phyloP scores from a whole-genome alignment of 35 echinoderm and acorn worm species.

The Apostichopus californicus region DNA sequence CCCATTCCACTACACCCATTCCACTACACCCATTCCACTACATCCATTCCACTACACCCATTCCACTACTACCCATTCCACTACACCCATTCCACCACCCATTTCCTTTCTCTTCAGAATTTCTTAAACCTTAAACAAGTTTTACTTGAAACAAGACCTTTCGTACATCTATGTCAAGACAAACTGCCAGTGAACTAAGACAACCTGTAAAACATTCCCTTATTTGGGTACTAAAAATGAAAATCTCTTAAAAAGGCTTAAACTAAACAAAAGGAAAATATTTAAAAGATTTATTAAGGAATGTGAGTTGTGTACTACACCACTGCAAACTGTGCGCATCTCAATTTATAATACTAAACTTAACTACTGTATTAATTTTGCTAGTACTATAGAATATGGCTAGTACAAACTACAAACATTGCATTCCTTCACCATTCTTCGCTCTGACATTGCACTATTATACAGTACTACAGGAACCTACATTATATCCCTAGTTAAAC shows the following conservation, averaged over 20 bases:
- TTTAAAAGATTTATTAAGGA: background rate
- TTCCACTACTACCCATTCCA: no score
- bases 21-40: no score
- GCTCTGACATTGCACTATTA: background rate
- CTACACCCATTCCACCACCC: no score
- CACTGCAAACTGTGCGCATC: background rate
- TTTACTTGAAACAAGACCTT: no score
- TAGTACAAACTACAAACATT: background rate
- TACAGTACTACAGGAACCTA: background rate
- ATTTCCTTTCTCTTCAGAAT: no score
- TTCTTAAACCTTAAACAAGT: no score
- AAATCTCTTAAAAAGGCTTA: background rate
- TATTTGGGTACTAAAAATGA: no score
- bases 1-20: no score
- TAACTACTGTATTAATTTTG: background rate
- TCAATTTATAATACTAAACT: background rate
- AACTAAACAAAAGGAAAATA: background rate
- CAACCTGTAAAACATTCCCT: no score
- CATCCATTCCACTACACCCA: no score
- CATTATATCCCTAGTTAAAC: background rate
- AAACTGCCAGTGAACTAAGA: no score
- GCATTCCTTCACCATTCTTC: background rate
- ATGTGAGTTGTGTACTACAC: background rate
- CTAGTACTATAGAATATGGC: background rate
- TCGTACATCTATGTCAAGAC: no score